Evolutionary conservation across 2,888 invertebrate species (phyloP), one percentile per base, ranked within the genome.

Genomic region (Hedya salicella): DNA sequence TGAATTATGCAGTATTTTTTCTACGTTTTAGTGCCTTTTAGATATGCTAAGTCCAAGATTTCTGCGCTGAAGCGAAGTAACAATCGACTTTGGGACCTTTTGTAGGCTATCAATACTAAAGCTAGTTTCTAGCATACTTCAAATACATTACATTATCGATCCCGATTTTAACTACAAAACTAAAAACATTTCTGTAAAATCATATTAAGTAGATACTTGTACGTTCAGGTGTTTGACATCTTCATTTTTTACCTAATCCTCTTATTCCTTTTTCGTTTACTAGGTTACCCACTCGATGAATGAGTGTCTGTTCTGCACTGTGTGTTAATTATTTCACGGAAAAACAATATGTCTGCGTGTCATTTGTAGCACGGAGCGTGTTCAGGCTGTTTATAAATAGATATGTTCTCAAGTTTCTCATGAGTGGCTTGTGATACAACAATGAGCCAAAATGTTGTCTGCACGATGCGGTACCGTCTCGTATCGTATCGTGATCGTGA

Each of bases 331-430:
- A 65, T 59, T 64, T 57, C 42, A 36, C 50, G 16, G 50, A 64
- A 59, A 65, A 52, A 21, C 46, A 17, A 54, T 48, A 56, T 50
- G 52, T 59, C n/a, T 52, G 36, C 59, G 52, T 59, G 64, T 52
- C 64, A 52, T 44, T 60, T 48, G 53, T 40, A 40, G 53, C 54
- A 39, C 46, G 25, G 46, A 60, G 39, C 53, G 59, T 40, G 66
- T 60, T 60, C 48, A 32, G 53, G 53, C 60, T 30, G 19, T n/a
- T 54, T 66, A 66, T 53, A 66, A 66, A 60, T 66, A 66, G 60
- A 40, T 61, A 39, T 54, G 40, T 48, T 61, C 66, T 66, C 60
- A 54, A 66, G 66, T 66, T 66, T 61, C 66, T 54, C 14, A 53
- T 42, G 65, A 46, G 54, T 66, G 52, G 60, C 53, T 25, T 54